Evolutionary conservation across 2,113 vertebrate species (phyloP).

Genomic region (Leptocoma aspasia): DNA sequence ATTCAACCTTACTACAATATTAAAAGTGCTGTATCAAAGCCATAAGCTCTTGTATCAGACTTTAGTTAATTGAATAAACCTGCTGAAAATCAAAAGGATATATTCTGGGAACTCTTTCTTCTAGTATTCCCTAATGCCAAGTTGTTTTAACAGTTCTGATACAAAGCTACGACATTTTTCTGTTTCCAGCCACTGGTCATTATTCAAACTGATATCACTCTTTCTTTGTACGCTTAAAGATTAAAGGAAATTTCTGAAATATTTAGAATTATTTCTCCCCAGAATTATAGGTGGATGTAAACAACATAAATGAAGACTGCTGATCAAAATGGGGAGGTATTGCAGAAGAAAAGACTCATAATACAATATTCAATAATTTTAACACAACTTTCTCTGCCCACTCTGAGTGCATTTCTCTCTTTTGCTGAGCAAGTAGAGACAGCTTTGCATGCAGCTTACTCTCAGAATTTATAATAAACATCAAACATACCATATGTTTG

Average conservation of each 20-base stretch:
- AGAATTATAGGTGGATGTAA: neutral
- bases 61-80: slow-evolving; percentile 34
- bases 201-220: neutral
- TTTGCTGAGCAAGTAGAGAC: neutral
- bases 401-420: neutral
- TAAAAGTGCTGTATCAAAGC: neutral
- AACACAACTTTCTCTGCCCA: neutral
- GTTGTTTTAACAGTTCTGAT: neutral
- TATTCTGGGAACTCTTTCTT: neutral
- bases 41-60: neutral
- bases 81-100: neutral
- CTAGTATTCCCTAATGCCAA: neutral
- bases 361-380: neutral
- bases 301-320: neutral
- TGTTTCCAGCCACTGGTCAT: neutral
- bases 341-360: neutral
- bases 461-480: neutral
- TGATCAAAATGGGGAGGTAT: neutral
- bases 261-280: neutral
- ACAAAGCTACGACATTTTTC: neutral
- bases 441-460: neutral
- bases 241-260: neutral
- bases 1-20: neutral
- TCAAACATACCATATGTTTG: neutral
- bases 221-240: neutral